Evolutionary conservation across 2,888 invertebrate genomes (phyloP).

Genomic region (Cancer borealis): DNA sequence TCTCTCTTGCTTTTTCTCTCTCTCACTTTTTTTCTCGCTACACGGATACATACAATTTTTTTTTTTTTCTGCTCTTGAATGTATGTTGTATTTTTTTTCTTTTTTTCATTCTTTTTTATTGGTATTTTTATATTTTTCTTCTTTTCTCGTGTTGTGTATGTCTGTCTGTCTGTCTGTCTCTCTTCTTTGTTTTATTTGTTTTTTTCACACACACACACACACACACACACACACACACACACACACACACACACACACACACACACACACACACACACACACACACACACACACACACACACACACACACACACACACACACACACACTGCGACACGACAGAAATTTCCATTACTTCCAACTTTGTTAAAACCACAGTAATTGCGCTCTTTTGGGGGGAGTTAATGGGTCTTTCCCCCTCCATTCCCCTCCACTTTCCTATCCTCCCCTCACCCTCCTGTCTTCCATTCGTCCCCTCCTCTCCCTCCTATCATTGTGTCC

Average conservation of each 20-base stretch:
- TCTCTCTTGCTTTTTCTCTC: background rate
- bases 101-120: background rate
- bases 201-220: too few species aligned
- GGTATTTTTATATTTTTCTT: background rate
- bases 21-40: background rate
- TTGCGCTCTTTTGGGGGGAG: background rate
- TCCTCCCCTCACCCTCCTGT: background rate
- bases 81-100: background rate
- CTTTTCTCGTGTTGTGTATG: too few species aligned
- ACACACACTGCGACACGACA: background rate
- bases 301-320: constrained; percentile 52
- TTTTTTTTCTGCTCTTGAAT: background rate
- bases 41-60: background rate
- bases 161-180: too few species aligned
- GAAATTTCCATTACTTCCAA: background rate
- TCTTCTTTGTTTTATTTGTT: too few species aligned
- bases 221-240: too few species aligned
- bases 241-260: too few species aligned
- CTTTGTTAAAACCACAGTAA: background rate
- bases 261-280: background rate
- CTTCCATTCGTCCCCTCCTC: background rate
- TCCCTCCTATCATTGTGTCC: background rate
- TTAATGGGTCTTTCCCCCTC: constrained; percentile 9
- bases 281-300: constrained; percentile 47
- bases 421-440: background rate